phyloP scores from a whole-genome alignment of 2,113 vertebrate genomes.

The Eleginops maclovinus region DNA sequence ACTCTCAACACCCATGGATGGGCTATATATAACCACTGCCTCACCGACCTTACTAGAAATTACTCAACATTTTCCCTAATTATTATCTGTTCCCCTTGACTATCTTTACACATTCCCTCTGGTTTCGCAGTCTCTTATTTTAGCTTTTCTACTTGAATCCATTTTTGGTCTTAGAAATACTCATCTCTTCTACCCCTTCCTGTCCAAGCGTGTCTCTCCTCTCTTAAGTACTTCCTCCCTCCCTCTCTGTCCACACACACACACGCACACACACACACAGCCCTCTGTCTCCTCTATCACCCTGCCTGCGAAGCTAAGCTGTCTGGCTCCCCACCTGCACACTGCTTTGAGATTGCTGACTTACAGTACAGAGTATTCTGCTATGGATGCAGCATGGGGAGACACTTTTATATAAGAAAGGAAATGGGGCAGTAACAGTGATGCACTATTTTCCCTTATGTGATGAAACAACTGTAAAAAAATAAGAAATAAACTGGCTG shows the following conservation, averaged over 20 bases:
- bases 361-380: constrained; percentile 32
- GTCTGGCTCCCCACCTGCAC: constrained; percentile 63
- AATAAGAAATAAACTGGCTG: background rate
- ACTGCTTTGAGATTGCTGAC: constrained; percentile 54
- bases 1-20: background rate
- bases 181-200: constrained; percentile 1
- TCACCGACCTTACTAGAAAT: constrained; percentile 28
- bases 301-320: constrained; percentile 49
- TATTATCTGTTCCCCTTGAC: background rate
- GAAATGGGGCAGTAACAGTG: constrained; percentile 8
- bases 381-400: constrained; percentile 26
- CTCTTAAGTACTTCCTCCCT: constrained; percentile 25
- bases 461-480: background rate
- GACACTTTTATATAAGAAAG: constrained; percentile 17
- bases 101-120: constrained; percentile 14
- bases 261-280: background rate
- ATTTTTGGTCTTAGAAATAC: constrained; percentile 1
- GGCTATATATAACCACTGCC: constrained; percentile 34
- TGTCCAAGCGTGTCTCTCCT: constrained; percentile 13
- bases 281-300: constrained; percentile 33
- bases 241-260: background rate
- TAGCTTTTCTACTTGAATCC: constrained; percentile 7
- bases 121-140: constrained; percentile 17
- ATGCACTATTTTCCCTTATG: background rate
- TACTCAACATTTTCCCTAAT: constrained; percentile 28